These are phyloP conservation scores for Chrysolina americana DNA, from an alignment of 2,888 invertebrate genomes.

Conservation along the genomic window DNA sequence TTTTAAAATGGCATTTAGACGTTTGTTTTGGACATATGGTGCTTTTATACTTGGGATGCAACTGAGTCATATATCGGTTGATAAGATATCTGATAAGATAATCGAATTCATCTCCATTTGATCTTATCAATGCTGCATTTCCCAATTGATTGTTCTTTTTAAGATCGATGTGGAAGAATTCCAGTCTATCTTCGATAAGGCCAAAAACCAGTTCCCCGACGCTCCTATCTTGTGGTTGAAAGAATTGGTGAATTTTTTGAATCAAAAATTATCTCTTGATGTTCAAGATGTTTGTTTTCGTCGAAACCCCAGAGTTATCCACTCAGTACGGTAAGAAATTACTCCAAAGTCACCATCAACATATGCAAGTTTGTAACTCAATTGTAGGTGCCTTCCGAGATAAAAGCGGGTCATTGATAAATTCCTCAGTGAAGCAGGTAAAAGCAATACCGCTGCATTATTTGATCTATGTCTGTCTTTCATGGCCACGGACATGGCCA, in stretches of 20 bases:
- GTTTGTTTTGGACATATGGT: not conserved
- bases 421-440: constrained; percentile 75
- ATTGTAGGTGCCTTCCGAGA: constrained; percentile 61
- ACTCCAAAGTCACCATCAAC: constrained; percentile 61
- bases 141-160: constrained; percentile 52
- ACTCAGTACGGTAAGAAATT: constrained; percentile 67
- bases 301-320: constrained; percentile 75
- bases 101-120: too few relatives aligned
- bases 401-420: constrained; percentile 69
- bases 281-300: constrained; percentile 76
- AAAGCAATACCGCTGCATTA: constrained; percentile 77
- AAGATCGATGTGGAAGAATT: constrained; percentile 78
- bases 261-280: constrained; percentile 76
- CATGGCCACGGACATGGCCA: constrained; percentile 81
- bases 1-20: not conserved
- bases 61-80: too few relatives aligned
- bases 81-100: constrained; percentile 1
- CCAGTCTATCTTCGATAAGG: constrained; percentile 71
- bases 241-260: constrained; percentile 78
- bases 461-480: constrained; percentile 80
- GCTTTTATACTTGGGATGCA: too few relatives aligned
- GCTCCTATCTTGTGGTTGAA: constrained; percentile 82
- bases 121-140: too few relatives aligned
- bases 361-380: constrained; percentile 46
- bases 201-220: constrained; percentile 78